Evolutionary conservation across 2,113 vertebrate species (phyloP).

Genomic region (Neoarius graeffei): DNA sequence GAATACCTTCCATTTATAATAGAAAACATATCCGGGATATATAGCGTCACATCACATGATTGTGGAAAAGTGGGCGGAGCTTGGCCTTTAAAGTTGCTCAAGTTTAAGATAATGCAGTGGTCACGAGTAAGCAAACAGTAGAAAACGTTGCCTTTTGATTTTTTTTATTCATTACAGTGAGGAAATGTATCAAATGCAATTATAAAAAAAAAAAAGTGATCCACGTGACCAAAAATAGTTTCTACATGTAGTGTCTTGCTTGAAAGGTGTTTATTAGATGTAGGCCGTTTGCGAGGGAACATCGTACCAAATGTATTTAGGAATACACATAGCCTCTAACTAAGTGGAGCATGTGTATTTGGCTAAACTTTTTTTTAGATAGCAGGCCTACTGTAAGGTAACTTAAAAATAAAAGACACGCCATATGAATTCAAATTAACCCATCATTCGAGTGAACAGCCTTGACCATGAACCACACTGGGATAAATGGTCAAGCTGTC

Average conservation of each 20-base stretch:
- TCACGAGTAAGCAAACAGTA: not conserved
- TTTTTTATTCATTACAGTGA: not conserved
- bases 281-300: not conserved
- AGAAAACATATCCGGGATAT: not conserved
- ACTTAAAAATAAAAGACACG: not conserved
- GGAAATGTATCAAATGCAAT: not conserved
- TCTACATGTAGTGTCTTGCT: not conserved
- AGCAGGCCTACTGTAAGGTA: not conserved
- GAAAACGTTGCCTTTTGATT: not conserved
- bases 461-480: not conserved
- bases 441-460: not conserved
- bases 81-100: not conserved
- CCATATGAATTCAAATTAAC: not conserved
- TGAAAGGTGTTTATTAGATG: not conserved
- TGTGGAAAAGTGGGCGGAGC: not conserved
- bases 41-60: not conserved
- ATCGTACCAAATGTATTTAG: not conserved
- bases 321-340: not conserved
- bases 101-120: not conserved
- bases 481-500: not conserved
- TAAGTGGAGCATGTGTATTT: not conserved
- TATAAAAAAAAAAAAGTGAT: not conserved
- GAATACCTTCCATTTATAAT: not conserved
- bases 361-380: not conserved
- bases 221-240: not conserved